A percentile compares a stretch with the other conserved stretches of the same genome.
Evolutionary conservation across 2,113 vertebrate species (phyloP).

Genomic region (Callocephalon fimbriatum): DNA sequence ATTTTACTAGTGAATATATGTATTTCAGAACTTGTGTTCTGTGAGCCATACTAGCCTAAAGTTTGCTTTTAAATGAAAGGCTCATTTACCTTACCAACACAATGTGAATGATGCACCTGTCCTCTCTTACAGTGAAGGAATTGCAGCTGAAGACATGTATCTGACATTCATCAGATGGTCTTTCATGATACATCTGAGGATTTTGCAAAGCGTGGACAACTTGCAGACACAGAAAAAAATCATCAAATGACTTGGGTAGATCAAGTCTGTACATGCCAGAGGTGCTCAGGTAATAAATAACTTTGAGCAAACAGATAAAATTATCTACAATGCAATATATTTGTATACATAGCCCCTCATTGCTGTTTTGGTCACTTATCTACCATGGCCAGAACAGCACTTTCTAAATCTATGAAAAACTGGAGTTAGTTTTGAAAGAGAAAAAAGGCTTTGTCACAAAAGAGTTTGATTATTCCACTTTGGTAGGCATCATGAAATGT

Average conservation of each 20-base stretch:
- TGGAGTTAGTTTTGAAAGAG: neutral
- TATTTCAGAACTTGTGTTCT: neutral
- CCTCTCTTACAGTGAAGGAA: neutral
- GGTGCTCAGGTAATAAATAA: constrained; percentile 3
- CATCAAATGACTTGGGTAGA: neutral
- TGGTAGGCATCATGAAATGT: neutral
- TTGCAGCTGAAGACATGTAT: neutral
- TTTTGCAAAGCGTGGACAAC: neutral
- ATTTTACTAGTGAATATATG: neutral
- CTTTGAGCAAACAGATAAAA: neutral
- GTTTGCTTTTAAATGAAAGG: neutral
- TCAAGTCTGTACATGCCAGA: neutral
- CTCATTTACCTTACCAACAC: neutral
- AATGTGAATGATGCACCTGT: neutral
- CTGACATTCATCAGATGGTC: neutral
- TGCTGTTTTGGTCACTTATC: neutral
- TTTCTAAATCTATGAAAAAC: neutral
- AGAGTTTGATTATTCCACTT: neutral
- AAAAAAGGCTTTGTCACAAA: neutral
- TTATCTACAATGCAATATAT: neutral
- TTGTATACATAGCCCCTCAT: neutral
- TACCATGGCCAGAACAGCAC: neutral
- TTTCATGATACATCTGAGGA: neutral
- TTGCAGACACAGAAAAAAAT: neutral
- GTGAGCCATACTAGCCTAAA: neutral